Evolutionary conservation across 2,888 invertebrate species (phyloP).

Genomic region (Dasysyrphus albostriatus): DNA sequence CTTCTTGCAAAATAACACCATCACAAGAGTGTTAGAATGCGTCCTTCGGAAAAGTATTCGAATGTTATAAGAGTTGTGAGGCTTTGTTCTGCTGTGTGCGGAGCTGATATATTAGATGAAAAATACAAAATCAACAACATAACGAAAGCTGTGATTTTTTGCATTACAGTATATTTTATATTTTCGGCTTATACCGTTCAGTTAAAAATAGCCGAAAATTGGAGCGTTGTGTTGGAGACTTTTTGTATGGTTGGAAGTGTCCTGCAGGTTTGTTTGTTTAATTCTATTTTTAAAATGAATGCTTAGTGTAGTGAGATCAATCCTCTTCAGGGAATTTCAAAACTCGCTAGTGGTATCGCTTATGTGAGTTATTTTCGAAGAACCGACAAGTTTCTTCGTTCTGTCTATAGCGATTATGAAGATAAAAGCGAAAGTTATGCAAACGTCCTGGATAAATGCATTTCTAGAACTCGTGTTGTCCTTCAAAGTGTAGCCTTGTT

Average conservation of each 20-base stretch:
- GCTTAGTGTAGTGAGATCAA: too few relatives aligned
- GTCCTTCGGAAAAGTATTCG: conserved; percentile 43
- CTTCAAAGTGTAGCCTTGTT: conserved; percentile 38
- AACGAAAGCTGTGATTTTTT: conserved; percentile 52
- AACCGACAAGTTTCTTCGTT: background rate
- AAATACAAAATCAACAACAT: conserved; percentile 53
- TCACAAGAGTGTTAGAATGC: conserved; percentile 35
- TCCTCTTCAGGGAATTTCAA: conserved; percentile 57
- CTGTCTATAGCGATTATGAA: conserved; percentile 64
- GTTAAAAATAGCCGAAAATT: conserved; percentile 49
- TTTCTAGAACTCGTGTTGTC: conserved; percentile 32
- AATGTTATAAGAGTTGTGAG: conserved; percentile 25
- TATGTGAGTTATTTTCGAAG: background rate
- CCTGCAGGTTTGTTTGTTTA: conserved; percentile 41
- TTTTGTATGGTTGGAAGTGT: conserved; percentile 67
- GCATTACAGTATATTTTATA: conserved; percentile 51
- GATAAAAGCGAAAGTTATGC: conserved; percentile 38
- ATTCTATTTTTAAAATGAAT: background rate
- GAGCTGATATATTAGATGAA: conserved; percentile 55
- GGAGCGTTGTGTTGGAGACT: conserved; percentile 53
- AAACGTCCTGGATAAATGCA: conserved; percentile 40
- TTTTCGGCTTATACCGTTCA: conserved; percentile 57
- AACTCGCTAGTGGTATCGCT: conserved; percentile 45
- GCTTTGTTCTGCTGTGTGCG: conserved; percentile 42
- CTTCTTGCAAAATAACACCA: background rate